These are phyloP conservation scores for Phyto melanocephala DNA, from an alignment of 2,888 invertebrate genomes.

Conservation along the genomic window DNA sequence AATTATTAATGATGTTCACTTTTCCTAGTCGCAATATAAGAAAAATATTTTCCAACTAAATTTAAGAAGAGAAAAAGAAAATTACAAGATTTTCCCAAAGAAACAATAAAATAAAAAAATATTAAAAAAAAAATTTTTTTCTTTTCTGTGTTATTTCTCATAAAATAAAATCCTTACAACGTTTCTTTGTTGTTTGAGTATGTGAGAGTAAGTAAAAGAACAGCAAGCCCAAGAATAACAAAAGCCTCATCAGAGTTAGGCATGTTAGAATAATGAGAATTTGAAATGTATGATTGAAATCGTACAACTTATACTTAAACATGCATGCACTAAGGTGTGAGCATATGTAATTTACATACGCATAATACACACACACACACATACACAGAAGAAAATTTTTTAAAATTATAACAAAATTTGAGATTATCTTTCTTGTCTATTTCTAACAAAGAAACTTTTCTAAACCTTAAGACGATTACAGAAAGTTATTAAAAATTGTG, in stretches of 20 bases:
- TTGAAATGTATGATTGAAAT: not conserved
- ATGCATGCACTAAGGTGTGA: not conserved
- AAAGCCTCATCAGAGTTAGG: not conserved
- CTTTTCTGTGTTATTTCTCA: not conserved
- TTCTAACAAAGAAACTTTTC: too few species aligned
- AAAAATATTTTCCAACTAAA: not conserved
- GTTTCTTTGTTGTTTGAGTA: not conserved
- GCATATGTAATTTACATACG: not conserved
- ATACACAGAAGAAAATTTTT: too few species aligned
- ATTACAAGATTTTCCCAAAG: not conserved
- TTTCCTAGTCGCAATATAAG: not conserved
- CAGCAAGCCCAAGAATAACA: not conserved
- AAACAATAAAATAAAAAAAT: not conserved
- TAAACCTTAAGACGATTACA: too few species aligned
- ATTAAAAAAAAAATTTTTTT: not conserved
- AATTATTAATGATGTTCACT: conserved; percentile 6
- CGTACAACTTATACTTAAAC: not conserved
- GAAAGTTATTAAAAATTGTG: too few species aligned
- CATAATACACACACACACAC: too few species aligned
- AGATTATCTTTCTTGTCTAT: too few species aligned
- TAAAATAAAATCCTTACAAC: not conserved
- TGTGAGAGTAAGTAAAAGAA: not conserved
- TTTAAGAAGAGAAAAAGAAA: not conserved
- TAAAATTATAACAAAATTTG: too few species aligned
- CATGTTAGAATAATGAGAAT: not conserved